Base-by-base conservation (phyloP, 2,113 vertebrate genomes). In the Speoplatyrhinus poulsoni region DNA sequence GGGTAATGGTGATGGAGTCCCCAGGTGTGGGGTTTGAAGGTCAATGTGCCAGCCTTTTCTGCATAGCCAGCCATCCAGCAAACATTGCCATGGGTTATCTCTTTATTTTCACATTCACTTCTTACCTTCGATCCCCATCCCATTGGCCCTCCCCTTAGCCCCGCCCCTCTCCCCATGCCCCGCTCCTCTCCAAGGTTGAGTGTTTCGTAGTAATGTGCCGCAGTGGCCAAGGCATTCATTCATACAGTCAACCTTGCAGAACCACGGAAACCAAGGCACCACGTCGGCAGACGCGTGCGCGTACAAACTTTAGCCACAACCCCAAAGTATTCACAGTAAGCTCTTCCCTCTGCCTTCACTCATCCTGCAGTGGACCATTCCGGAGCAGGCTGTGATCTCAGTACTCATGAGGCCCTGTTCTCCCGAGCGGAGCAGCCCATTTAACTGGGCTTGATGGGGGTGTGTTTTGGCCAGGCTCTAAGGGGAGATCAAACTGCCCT, bases 251-350 rank as follows among this genome's bases (percentile, higher is more conserved):
- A 76, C 78, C 55, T 62, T 62, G 57, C 71, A 80, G 70, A 67
- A 75, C 64, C 63, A 57, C 55, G 48, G 60, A 76, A 67, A 75
- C 41, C 17, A 16, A 26, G 12, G 46, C 26, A 62, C 26, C 41
- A 46, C 26, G 62, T 60, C 57, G 65, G 73, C 65, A 19, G 41
- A 78, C 57, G 76, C 77, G 79, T 74, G 47, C 76, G 61, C 52
- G 58, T 49, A 78, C 74, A 81, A 82, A 81, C 55, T 67, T 78
- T 80, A 87, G 87, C 85, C 87, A 87, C 88, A 90, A 87, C 89
- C 90, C 90, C 91, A 92, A 91, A 93, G 93, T 93, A 93, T 93
- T 93, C 77, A 83, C 77, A 66, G 77, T 12, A 82, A 65, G 84
- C 53, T 12, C 17, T n/a, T 16, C 46, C 62, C 49, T 36, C 65